Base-by-base conservation (phyloP, 2,888 invertebrate genomes). In the Auanema freiburgensis region DNA sequence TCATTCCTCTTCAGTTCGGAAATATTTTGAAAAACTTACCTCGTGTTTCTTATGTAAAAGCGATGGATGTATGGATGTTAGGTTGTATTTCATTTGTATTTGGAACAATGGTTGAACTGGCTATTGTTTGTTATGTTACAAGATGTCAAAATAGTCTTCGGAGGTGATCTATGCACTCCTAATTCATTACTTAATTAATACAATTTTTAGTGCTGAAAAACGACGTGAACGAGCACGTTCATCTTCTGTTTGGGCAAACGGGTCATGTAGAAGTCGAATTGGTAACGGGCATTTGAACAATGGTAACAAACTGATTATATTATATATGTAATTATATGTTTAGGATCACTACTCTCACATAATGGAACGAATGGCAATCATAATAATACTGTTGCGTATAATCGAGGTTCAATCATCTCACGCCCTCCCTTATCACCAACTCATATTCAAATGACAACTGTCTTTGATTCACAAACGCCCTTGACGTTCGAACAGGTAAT, bases 21-120 rank as follows among this genome's bases (percentile, higher is more conserved):
- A 83, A 83, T 63, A 83, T 83, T 66, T 58, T 83, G 57, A 83
- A 81, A 63, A 83, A 83, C 58, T 70, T 83, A 11, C 83, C 83
- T 21, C 72, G 83, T 11, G 83, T 83, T 6, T 79, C 79, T 14
- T 83, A 83, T 65, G 80, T 81, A 4, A 83, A 83, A 66, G 83
- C 83, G 12, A 83, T 83, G 79, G 83, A 83, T 59, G 83, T 83
- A 6, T 83, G 83, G 83, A 81, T 83, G 79, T 69, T 79, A 12
- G 79, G 74, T 18, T 83, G 83, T 63, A 83, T 83, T 33, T 76
- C 77, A 6, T 83, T 83, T 66, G 83, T 83, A 18, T 83, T 83
- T 69, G 79, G 77, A 52, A 83, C 83, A 16, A 83, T 83, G 82
- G 78, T 83, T 49, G 83, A 83, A 63, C 65, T 83, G 57, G 83